phyloP scores from a whole-genome alignment of 2,888 invertebrate genomes.

The Cylindroiulus punctatus region DNA sequence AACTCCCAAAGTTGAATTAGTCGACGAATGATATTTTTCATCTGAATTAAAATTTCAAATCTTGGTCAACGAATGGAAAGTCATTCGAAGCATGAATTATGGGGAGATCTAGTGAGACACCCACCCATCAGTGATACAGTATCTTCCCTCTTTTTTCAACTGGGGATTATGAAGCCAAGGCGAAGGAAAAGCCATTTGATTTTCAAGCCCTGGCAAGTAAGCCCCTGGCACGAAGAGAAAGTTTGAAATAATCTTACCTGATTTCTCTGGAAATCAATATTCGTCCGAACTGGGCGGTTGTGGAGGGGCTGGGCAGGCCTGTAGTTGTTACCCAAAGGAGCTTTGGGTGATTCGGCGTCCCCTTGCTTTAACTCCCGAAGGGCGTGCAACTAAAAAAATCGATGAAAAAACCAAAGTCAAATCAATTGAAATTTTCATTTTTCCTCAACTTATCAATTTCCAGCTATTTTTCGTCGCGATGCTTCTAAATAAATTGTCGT shows the following conservation, averaged over 20 bases:
- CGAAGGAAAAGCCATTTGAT: not conserved
- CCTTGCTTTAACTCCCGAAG: constrained; percentile 90
- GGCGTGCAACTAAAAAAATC: constrained; percentile 79
- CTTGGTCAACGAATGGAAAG: no score
- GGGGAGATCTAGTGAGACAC: no score
- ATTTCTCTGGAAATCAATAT: constrained; percentile 82
- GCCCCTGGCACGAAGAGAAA: not conserved
- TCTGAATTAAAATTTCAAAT: no score
- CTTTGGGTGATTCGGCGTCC: constrained; percentile 84
- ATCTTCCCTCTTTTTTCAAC: not conserved
- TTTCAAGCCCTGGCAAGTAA: not conserved
- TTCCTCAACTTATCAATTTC: not conserved
- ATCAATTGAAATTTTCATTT: not conserved
- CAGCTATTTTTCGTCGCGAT: not conserved
- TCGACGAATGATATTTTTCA: no score
- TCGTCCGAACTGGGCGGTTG: constrained; percentile 93
- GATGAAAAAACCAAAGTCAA: constrained; percentile 54
- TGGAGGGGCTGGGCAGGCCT: constrained; percentile 92
- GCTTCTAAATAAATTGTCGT: not conserved
- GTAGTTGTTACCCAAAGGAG: constrained; percentile 92
- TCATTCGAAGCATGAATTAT: no score
- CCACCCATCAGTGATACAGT: no score
- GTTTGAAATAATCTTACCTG: constrained; percentile 13
- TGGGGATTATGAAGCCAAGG: not conserved
- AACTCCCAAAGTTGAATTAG: no score